Evolutionary conservation across 2,113 vertebrate species (phyloP), one percentile per base, ranked within the genome.

Genomic region (Oryzias javanicus): DNA sequence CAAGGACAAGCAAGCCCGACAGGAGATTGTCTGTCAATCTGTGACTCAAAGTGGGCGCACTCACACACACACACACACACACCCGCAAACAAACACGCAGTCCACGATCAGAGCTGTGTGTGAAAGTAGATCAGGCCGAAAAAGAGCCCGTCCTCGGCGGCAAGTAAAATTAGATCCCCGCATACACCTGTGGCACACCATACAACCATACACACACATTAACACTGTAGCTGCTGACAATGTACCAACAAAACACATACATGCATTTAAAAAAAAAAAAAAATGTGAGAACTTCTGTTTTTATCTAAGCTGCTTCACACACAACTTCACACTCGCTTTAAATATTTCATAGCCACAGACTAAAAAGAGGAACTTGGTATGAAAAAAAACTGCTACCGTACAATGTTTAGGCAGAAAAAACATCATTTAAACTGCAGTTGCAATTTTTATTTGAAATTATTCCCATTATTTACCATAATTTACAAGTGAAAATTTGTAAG

Each of bases 121-220:
- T 62, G 54, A 76, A 77, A 81, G 64, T 79, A 65, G 73, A 79
- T 56, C 67, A 74, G 60, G 53, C 61, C 50, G 51, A 35, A 59
- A 59, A 64, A 49, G 51, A 70, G 57, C n/a, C 47, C 14, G 55
- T 49, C 74, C 48, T 69, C 29, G 18, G 50, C 50, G 58, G 68
- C 60, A 60, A 62, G 76, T 76, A 68, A 81, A 81, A 76, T 70
- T 76, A 73, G 77, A 76, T 66, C 55, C 24, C 35, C 41, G 40
- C 41, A 53, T 70, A 55, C 53, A 83, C 79, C 59, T 70, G 65
- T 75, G 18, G 58, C 56, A 66, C 65, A 70, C 42, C 61, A 72
- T 59, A 62, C 48, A 48, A 70, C 42, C 61, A 72, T 59, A 62
- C 48, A 48, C 45, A 49, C 17, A 49, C 4, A 55, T 0, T 14